Base-by-base conservation (phyloP, 2,113 vertebrate species). In the Sorex araneus region DNA sequence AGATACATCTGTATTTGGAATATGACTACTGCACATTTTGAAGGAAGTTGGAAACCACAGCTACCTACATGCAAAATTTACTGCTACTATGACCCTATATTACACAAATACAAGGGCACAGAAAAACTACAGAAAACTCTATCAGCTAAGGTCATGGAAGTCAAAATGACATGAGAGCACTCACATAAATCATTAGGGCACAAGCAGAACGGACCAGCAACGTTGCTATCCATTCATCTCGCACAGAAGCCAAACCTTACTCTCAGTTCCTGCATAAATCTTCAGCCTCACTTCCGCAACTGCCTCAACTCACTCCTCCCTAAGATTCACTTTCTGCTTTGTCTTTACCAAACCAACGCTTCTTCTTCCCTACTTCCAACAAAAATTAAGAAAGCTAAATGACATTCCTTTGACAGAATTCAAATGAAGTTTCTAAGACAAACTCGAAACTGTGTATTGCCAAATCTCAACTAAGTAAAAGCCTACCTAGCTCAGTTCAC, bases 281-380 rank as follows among this genome's bases (percentile, higher is more conserved):
- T 21, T n/a, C 23, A 21, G 32, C 2, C 16, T 43, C 27, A 85
- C 28, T 40, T 85, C 54, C 74, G 74, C n/a, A 36, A 47, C 1
- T 43, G 57, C 36, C 57, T 63, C 70, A 30, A 30, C 28, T 54
- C 30, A 43, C 75, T 92, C 63, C 73, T 74, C 74, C 74, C 43
- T 18, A 67, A 84, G 70, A 50, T 8, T 13, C 47, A 76, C n/a
- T 18, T 32, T 70, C 34, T 77, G 60, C 75, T 60, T 66, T n/a
- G 15, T 71, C 64, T 70, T 93, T 78, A 85, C 36, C 36, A 92
- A 92, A 81, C 5, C 67, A 94, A 69, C 3, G 0, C 19, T 34
- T n/a, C 30, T 71, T 64, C 27, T 40, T 40, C 66, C 85, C 43
- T 80, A 60, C 86, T 43, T 82, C 77, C 36, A 43, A 87, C 18